Base-by-base conservation (phyloP, 2,113 vertebrate species). In the Spermophilus dauricus region DNA sequence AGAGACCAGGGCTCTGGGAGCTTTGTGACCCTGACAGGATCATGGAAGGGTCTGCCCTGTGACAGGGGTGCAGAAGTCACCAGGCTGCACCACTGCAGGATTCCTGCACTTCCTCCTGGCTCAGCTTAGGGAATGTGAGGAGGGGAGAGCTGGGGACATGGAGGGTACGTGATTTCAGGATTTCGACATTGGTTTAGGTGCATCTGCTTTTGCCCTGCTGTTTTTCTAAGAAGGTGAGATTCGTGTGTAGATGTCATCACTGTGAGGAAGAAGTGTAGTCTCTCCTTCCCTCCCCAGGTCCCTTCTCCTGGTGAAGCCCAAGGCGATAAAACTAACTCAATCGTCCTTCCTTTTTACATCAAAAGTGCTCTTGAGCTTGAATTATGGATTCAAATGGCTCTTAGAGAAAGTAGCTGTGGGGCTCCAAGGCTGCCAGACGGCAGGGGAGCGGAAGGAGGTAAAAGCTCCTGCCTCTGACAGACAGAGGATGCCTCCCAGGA, bases 341-440 rank as follows among this genome's bases (percentile, higher is more conserved):
- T 65, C 86, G 69, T 96, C 75, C 56, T 48, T 89, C 28, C 20
- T 89, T 94, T 95, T 69, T 78, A 67, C 78, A 76, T 86, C 26
- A 34, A 88, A 96, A 98, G 84, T 69, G 63, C 89, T 91, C 37
- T 95, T 84, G 69, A 86, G n/a, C 86, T 96, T 97, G 95, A 98
- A 97, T 95, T 93, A 91, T 65, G 78, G 78, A 96, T 96, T 96
- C 83, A 89, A 97, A 91, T 89, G 73, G 61, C 88, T 70, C 92
- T 86, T 85, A 95, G 34, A 77, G 53, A 82, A 87, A 83, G 37
- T 0, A 37, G 67, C 37, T 2, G 1, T 7, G 70, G 70, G 48
- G 30, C n/a, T 78, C 80, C 10, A 48, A 51, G 30, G 84, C 67
- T 93, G 92, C 72, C 20, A 34, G 51, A 17, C 5, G 0, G 87